These are phyloP conservation scores for Oscheius sp. DNA, from an alignment of 2,888 invertebrate species.

Conservation along the genomic window DNA sequence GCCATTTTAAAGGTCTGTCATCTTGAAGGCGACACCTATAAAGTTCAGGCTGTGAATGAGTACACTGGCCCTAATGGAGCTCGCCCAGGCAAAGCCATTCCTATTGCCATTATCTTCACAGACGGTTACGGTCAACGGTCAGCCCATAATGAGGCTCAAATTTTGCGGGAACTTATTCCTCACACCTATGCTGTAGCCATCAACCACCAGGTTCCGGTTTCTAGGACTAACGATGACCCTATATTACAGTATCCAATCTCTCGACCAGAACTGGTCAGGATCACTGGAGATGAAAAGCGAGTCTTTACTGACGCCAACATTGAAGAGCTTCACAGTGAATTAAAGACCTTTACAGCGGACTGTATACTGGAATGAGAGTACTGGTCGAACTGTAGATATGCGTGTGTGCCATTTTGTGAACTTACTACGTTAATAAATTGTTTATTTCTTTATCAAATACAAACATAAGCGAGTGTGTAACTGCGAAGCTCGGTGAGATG, in stretches of 20 bases:
- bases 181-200: slow-evolving; percentile 64
- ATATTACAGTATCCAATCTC: slow-evolving; percentile 54
- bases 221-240: background rate
- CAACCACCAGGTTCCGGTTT: slow-evolving; percentile 50
- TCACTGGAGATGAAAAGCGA: slow-evolving; percentile 51
- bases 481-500: no score
- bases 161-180: slow-evolving; percentile 54
- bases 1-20: slow-evolving; percentile 49
- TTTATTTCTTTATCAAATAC: no score
- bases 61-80: slow-evolving; percentile 55
- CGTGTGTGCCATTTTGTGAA: no score
- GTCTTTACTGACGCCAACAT: slow-evolving; percentile 63
- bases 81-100: slow-evolving; percentile 53
- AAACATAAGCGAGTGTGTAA: no score
- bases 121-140: slow-evolving; percentile 63
- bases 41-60: slow-evolving; percentile 54
- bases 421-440: no score
- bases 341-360: slow-evolving; percentile 31
- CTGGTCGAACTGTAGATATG: no score
- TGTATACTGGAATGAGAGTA: slow-evolving; percentile 33
- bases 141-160: slow-evolving; percentile 44
- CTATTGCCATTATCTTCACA: slow-evolving; percentile 65
- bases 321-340: slow-evolving; percentile 39
- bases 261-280: slow-evolving; percentile 50
- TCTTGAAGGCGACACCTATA: background rate